Base-by-base conservation (phyloP, 2,797 vertebrate species). In the Alectoris magna region DNA sequence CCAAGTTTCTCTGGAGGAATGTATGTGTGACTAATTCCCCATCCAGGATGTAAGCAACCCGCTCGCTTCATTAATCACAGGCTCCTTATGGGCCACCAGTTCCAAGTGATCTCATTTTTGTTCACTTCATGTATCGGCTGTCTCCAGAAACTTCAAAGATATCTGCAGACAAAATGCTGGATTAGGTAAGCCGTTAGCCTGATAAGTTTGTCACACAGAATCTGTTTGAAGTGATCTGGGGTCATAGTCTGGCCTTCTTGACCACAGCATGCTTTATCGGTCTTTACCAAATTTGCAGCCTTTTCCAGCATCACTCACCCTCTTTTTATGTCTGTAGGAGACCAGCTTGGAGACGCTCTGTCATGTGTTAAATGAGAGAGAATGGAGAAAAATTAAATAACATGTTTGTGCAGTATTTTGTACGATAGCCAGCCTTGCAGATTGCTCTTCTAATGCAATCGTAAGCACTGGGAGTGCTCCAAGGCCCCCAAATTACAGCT, bases 71-170 rank as follows among this genome's bases (percentile, higher is more conserved):
- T 78, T 84, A 82, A 66, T 71, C 44, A 39, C 2, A n/a, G 38
- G 43, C 53, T 92, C 29, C 55, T 78, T 69, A 29, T 16, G 49
- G 67, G 71, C 38, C 39, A 56, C 68, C 34, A 19, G 34, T 79
- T 93, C 49, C 56, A 79, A 90, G 44, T 75, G 77, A 86, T 79
- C 39, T 92, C 24, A 76, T 24, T 73, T 91, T 63, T 67, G 27
- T 74, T 74, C 31, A 17, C 31, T 51, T 59, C 14, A 31, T 64
- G 62, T 64, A 31, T 64, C 13, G 29, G 19, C 62, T 14, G 29
- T 21, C 62, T 64, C 39, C 19, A 43, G 41, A 64, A 64, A 64
- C 62, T 64, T 64, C 62, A 64, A 43, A 51, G 74, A 23, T 62
- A 73, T 49, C 75, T 67, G 51, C 7, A 27, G 71, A 41, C 16